These are phyloP conservation scores for Dichetophora obliterata DNA, from an alignment of 2,888 invertebrate species.

Conservation along the genomic window DNA sequence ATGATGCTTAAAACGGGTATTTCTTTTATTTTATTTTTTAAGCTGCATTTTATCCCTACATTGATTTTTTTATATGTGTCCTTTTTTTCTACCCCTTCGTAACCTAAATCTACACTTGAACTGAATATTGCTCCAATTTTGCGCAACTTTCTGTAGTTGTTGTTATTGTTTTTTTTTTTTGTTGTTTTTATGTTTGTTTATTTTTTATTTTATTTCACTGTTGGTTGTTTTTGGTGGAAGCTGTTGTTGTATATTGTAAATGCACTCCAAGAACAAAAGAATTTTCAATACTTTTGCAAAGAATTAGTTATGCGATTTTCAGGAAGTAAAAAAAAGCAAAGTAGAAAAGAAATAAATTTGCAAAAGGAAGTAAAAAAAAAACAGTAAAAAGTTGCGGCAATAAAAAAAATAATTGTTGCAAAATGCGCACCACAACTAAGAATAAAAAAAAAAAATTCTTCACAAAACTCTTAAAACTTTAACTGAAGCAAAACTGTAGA, in stretches of 20 bases:
- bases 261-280: not conserved
- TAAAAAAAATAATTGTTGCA: not conserved
- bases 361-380: not conserved
- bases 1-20: not conserved
- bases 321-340: not conserved
- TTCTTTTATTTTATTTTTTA: conserved; percentile 1
- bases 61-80: no score
- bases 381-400: not conserved
- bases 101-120: conserved; percentile 18
- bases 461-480: no score
- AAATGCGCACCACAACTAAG: not conserved
- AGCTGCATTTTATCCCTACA: not conserved
- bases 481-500: no score
- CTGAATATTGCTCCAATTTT: conserved; percentile 2
- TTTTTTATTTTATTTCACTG: not conserved
- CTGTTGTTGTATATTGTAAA: not conserved
- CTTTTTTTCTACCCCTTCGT: not conserved
- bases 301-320: not conserved
- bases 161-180: no score
- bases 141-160: not conserved
- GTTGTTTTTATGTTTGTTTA: no score
- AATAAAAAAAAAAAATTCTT: no score
- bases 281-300: not conserved
- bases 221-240: not conserved
- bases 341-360: not conserved